These are phyloP conservation scores for Dolomedes plantarius DNA, from an alignment of 2,888 invertebrate species.

Conservation along the genomic window DNA sequence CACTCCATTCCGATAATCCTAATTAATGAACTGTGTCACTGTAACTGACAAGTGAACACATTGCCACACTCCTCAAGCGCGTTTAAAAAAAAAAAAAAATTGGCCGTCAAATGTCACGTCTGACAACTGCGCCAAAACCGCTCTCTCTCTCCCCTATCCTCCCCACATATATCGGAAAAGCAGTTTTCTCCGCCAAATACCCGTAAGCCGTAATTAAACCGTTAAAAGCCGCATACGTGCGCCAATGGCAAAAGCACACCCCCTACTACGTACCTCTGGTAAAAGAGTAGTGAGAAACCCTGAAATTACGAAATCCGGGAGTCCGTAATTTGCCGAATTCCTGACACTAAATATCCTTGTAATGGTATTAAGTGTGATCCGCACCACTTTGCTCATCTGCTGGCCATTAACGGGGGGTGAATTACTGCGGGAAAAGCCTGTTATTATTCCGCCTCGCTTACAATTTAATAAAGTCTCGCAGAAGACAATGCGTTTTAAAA, in stretches of 20 bases:
- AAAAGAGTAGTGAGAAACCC: slow-evolving; percentile 25
- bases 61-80: not conserved
- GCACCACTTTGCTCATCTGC: slow-evolving; percentile 26
- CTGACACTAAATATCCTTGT: slow-evolving; percentile 70
- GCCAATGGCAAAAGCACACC: not conserved
- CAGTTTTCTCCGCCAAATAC: slow-evolving; percentile 13
- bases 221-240: slow-evolving; percentile 38
- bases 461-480: slow-evolving; percentile 61
- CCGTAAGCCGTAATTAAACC: slow-evolving; percentile 49
- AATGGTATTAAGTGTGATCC: slow-evolving; percentile 66
- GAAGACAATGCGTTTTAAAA: slow-evolving; percentile 47
- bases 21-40: not conserved
- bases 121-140: not conserved
- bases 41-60: not conserved
- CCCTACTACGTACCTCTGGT: not conserved
- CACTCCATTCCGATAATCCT: not conserved
- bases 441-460: slow-evolving; percentile 61
- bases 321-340: slow-evolving; percentile 59
- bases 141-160: not conserved
- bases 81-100: not conserved
- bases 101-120: not conserved
- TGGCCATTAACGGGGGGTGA: slow-evolving; percentile 47
- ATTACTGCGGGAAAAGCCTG: slow-evolving; percentile 47
- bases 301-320: slow-evolving; percentile 48
- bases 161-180: slow-evolving; percentile 53